Percentiles rank a stretch among this genome's conserved stretches.
Evolutionary conservation across 2,113 vertebrate species (phyloP).

Genomic region (Poicephalus meyeri): DNA sequence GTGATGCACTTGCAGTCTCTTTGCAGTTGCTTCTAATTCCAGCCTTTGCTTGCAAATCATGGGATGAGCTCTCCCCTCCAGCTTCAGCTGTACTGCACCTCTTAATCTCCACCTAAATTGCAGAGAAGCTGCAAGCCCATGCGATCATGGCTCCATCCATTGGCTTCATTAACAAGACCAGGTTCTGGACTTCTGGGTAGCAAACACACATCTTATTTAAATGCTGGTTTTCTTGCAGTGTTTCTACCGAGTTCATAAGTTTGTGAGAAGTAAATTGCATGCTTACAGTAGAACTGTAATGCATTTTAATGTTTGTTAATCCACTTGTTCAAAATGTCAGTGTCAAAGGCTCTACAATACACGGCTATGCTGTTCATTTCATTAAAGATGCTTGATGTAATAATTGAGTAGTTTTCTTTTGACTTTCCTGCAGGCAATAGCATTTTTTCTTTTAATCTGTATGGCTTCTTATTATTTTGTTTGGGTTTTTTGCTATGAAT

Average conservation of each 20-base stretch:
- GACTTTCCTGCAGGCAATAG: conserved; percentile 56
- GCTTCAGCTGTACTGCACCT: background rate
- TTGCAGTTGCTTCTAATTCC: background rate
- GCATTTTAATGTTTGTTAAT: conserved; percentile 55
- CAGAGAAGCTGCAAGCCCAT: background rate
- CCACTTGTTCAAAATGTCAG: conserved; percentile 37
- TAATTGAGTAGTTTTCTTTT: conserved; percentile 63
- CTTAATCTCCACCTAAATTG: fast-evolving
- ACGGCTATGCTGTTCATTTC: conserved; percentile 57
- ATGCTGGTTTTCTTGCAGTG: background rate
- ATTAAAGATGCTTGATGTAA: conserved; percentile 70
- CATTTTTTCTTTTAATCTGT: conserved; percentile 65
- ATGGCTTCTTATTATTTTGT: conserved; percentile 36
- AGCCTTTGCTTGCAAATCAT: background rate
- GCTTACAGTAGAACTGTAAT: conserved; percentile 52
- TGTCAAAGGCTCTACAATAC: conserved; percentile 31
- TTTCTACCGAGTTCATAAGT: background rate
- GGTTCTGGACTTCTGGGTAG: background rate
- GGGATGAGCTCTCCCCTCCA: background rate
- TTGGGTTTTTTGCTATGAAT: conserved; percentile 71
- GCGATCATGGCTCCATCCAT: background rate
- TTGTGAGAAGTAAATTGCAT: conserved; percentile 69
- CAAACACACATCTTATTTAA: background rate
- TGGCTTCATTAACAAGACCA: background rate
- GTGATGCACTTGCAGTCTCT: fast-evolving